Evolutionary conservation across 2,888 invertebrate genomes (phyloP).

Genomic region (Drosophila atripex): DNA sequence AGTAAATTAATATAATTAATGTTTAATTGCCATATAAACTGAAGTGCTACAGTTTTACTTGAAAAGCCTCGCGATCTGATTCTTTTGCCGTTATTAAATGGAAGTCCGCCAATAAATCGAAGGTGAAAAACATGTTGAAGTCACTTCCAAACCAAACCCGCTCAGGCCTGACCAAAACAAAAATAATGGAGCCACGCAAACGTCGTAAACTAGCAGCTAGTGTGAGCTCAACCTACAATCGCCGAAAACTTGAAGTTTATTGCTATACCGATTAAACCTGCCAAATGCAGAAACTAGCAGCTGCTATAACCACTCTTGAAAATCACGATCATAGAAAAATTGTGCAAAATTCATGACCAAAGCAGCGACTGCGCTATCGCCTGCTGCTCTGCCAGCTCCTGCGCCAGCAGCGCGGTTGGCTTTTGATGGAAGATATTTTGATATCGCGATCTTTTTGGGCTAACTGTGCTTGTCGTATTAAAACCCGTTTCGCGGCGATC

Average conservation of each 20-base stretch:
- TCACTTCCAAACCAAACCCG: conserved; percentile 13
- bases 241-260: conserved; percentile 70
- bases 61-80: conserved; percentile 1
- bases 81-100: conserved; percentile 11
- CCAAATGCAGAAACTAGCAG: conserved; percentile 42
- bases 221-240: conserved; percentile 51
- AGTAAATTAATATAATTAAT: conserved; percentile 27
- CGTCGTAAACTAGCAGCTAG: conserved; percentile 14
- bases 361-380: conserved; percentile 42
- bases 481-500: conserved; percentile 29
- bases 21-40: conserved; percentile 10
- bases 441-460: conserved; percentile 29
- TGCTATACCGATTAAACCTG: conserved; percentile 66
- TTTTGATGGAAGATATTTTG: conserved; percentile 1
- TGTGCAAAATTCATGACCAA: conserved; percentile 69
- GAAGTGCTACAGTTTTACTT: conserved; percentile 7
- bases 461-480: conserved; percentile 32
- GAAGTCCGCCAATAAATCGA: conserved; percentile 27
- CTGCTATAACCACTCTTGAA: conserved; percentile 50
- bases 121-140: conserved; percentile 34
- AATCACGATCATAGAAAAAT: conserved; percentile 70
- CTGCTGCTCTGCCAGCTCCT: conserved; percentile 10
- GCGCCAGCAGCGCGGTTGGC: not conserved
- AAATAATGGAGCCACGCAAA: not conserved
- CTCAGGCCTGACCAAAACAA: conserved; percentile 23